These are phyloP conservation scores for Loxodonta africana DNA, from an alignment of 2,113 vertebrate species.

Conservation along the genomic window DNA sequence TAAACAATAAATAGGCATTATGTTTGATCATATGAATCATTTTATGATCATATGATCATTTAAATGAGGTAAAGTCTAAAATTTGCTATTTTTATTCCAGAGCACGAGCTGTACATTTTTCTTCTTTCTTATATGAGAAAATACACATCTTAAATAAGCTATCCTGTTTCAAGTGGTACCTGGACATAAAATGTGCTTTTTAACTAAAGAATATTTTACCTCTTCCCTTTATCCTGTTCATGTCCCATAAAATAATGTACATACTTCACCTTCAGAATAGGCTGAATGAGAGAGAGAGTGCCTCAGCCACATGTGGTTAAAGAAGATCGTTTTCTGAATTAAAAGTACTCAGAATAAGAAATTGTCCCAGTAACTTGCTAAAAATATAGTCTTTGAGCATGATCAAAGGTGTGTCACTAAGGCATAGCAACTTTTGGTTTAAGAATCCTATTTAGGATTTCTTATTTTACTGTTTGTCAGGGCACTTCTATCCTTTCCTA, in stretches of 20 bases:
- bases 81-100: conserved; percentile 73
- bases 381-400: conserved; percentile 67
- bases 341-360: conserved; percentile 73
- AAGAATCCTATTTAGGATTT: conserved; percentile 57
- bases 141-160: conserved; percentile 59
- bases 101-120: conserved; percentile 48
- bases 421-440: not conserved
- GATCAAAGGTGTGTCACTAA: conserved; percentile 75
- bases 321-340: conserved; percentile 65
- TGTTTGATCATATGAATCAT: conserved; percentile 43
- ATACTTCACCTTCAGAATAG: conserved; percentile 18
- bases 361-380: not conserved
- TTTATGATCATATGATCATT: not conserved
- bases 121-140: conserved; percentile 63
- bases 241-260: conserved; percentile 64
- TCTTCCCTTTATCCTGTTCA: not conserved
- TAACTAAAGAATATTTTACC: conserved; percentile 41
- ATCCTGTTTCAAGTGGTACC: conserved; percentile 7
- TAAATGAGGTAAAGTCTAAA: conserved; percentile 67
- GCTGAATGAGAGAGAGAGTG: conserved; percentile 66
- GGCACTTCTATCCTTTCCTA: conserved; percentile 58
- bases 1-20: conserved; percentile 63
- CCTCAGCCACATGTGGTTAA: conserved; percentile 45
- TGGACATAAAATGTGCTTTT: conserved; percentile 57
- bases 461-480: conserved; percentile 62